A percentile compares a stretch with the other conserved stretches of the same genome.
Evolutionary conservation across 2,113 vertebrate species (phyloP).

Genomic region (Macquaria ambigua): DNA sequence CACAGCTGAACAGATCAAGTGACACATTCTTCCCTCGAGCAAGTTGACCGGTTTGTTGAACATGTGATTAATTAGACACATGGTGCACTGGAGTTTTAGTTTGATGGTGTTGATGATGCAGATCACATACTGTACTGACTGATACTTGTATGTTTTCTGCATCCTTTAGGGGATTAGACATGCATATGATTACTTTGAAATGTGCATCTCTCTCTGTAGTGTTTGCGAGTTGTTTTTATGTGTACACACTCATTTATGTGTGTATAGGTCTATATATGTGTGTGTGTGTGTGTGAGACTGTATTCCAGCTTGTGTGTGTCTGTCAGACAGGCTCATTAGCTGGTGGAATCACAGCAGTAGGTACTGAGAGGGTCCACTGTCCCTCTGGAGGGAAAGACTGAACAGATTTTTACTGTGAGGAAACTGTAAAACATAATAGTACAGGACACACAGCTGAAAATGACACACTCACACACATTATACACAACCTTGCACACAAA

Average conservation of each 20-base stretch:
- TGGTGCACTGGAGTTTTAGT: conserved; percentile 34
- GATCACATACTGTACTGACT: conserved; percentile 50
- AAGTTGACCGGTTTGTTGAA: conserved; percentile 68
- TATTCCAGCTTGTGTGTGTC: conserved; percentile 21
- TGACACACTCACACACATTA: conserved; percentile 37
- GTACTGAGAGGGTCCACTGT: conserved; percentile 59
- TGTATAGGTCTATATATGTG: background rate
- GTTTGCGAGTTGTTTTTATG: conserved; percentile 6
- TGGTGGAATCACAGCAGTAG: conserved; percentile 63
- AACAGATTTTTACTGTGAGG: conserved; percentile 70
- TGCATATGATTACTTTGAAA: conserved; percentile 43
- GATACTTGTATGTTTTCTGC: conserved; percentile 31
- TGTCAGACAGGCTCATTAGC: conserved; percentile 75
- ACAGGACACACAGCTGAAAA: conserved; percentile 46
- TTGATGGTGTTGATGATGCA: conserved; percentile 64
- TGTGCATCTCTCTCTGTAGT: conserved; percentile 10
- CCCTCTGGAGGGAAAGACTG: conserved; percentile 54
- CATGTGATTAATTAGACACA: conserved; percentile 74
- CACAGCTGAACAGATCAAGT: conserved; percentile 68
- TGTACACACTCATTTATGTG: conserved; percentile 8
- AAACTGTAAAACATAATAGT: conserved; percentile 37
- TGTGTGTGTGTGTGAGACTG: background rate
- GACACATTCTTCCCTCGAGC: conserved; percentile 65
- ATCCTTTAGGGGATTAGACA: conserved; percentile 43
- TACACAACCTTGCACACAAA: background rate